Conservation (phyloP, 1,140 invertebrate species). For the Chironomus tepperi region DNA sequence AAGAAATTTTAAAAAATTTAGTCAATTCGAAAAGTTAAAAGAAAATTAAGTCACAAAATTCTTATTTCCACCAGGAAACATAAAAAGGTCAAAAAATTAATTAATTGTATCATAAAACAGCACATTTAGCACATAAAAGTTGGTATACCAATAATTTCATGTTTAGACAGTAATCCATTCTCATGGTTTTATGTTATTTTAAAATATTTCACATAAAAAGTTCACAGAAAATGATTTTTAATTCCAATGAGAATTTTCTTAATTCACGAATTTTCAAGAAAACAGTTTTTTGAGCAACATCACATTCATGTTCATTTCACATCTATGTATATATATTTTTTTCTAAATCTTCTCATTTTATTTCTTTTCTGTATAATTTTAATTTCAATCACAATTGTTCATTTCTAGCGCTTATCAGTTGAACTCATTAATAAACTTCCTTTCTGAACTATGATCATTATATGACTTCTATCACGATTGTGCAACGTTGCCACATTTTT, state of each 20-base stretch:
- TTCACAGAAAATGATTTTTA: neutral
- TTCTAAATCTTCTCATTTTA: neutral
- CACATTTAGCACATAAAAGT: too few relatives aligned
- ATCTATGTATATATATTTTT: neutral
- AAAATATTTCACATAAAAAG: too few relatives aligned
- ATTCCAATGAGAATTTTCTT: neutral
- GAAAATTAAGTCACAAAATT: too few relatives aligned
- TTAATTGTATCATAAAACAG: too few relatives aligned
- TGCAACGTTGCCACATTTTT: neutral
- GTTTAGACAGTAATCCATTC: too few relatives aligned
- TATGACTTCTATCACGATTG: neutral
- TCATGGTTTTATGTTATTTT: too few relatives aligned
- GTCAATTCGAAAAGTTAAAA: too few relatives aligned
- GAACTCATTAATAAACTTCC: constrained; percentile 13
- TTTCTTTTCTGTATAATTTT: neutral
- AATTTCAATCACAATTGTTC: constrained; percentile 3
- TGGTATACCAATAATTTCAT: too few relatives aligned
- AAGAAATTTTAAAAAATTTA: too few relatives aligned
- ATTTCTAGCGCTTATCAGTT: neutral
- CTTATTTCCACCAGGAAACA: too few relatives aligned
- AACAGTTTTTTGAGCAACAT: neutral
- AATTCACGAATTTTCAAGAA: neutral
- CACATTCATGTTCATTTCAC: neutral
- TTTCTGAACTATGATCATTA: constrained; percentile 13
- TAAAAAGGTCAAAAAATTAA: too few relatives aligned